Conservation (phyloP, 2,113 vertebrate genomes). For the Callocephalon fimbriatum region DNA sequence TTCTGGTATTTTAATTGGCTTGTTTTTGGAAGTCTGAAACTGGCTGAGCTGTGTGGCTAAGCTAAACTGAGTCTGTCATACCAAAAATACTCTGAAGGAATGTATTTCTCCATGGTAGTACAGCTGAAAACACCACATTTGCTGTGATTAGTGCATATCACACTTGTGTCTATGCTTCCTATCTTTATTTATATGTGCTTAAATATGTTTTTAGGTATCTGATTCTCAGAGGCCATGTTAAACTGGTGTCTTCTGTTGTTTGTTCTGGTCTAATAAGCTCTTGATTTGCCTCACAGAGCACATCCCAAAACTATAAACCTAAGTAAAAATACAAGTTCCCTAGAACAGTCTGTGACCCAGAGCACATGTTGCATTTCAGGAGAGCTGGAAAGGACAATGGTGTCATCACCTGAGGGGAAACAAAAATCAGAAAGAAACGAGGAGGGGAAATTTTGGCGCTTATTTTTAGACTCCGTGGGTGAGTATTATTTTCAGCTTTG, state of each 20-base stretch:
- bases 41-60: constrained; percentile 16
- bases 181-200: neutral
- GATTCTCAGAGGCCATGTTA: neutral
- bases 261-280: neutral
- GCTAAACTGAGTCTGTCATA: neutral
- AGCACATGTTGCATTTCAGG: constrained; percentile 23
- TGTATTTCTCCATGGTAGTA: neutral
- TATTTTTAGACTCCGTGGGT: constrained; percentile 72
- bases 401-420: constrained; percentile 65
- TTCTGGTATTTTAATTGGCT: constrained; percentile 28
- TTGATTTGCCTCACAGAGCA: neutral
- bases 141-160: neutral
- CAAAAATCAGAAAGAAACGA: constrained; percentile 52
- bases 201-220: neutral
- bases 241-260: neutral
- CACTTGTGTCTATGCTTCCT: neutral
- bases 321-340: neutral
- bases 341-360: neutral
- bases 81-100: neutral
- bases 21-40: neutral
- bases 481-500: constrained; percentile 59
- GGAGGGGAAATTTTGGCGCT: constrained; percentile 66
- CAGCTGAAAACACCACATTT: constrained; percentile 22
- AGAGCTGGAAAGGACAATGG: constrained; percentile 24
- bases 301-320: neutral